These are phyloP conservation scores for Drosophila robusta DNA, from an alignment of 2,888 invertebrate genomes.

Conservation along the genomic window DNA sequence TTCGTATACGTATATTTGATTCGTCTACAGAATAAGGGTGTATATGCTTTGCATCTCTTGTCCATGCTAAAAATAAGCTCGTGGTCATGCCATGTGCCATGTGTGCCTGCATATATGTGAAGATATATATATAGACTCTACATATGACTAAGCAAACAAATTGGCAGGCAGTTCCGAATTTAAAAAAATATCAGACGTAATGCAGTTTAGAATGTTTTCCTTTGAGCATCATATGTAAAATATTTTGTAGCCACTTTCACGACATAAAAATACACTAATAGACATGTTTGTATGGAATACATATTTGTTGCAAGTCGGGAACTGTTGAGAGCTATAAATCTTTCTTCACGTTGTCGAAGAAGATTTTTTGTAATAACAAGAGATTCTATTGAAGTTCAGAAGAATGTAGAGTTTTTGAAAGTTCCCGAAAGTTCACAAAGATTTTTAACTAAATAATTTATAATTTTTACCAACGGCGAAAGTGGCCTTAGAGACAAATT, in stretches of 20 bases:
- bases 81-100: conserved; percentile 56
- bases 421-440: no score
- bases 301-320: conserved; percentile 37
- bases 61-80: conserved; percentile 64
- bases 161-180: conserved; percentile 48
- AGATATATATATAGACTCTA: conserved; percentile 2
- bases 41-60: conserved; percentile 51
- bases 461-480: no score
- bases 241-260: conserved; percentile 33
- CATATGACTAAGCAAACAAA: conserved; percentile 67
- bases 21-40: conserved; percentile 10
- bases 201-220: conserved; percentile 31
- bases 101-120: conserved; percentile 36
- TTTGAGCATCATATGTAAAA: conserved; percentile 4
- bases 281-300: conserved; percentile 37
- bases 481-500: no score
- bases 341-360: conserved; percentile 2
- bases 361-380: no score
- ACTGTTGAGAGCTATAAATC: conserved; percentile 31
- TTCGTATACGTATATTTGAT: background rate
- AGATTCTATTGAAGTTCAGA: no score
- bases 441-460: no score
- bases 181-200: no score
- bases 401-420: no score
- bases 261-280: conserved; percentile 48